Percentiles rank a stretch among this genome's conserved stretches.
Evolutionary conservation across 2,113 vertebrate species (phyloP).

Genomic region (Typhlomys cinereus): DNA sequence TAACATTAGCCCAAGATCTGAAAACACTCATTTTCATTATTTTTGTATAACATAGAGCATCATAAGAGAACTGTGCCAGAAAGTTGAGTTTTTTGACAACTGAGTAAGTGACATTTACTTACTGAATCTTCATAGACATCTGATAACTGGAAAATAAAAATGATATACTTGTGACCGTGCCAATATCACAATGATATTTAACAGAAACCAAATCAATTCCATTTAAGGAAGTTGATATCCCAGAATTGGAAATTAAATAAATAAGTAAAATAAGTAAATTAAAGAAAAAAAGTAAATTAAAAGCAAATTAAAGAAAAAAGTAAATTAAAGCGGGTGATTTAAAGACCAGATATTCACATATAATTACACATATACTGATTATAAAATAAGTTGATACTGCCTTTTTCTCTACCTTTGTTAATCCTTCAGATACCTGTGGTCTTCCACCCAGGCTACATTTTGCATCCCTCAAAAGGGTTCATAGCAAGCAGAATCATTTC

Average conservation of each 20-base stretch:
- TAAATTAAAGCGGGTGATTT: neutral
- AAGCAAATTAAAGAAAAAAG: neutral
- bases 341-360: neutral
- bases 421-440: slow-evolving; percentile 79
- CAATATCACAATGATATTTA: neutral
- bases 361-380: neutral
- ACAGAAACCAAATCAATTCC: neutral
- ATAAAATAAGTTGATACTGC: neutral
- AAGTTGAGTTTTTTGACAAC: too few species aligned
- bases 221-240: neutral
- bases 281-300: too few species aligned
- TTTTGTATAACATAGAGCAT: neutral
- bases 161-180: neutral
- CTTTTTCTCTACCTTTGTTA: slow-evolving; percentile 50
- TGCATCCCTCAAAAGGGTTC: slow-evolving; percentile 70
- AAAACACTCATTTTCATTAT: neutral
- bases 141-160: neutral
- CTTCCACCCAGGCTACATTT: slow-evolving; percentile 70
- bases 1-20: neutral
- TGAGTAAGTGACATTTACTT: neutral
- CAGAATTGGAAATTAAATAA: neutral
- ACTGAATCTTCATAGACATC: neutral
- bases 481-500: slow-evolving; percentile 69
- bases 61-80: neutral
- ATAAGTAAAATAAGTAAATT: neutral